These are phyloP conservation scores for Ophioninae sp. DNA, from an alignment of 2,888 invertebrate genomes.

Conservation along the genomic window DNA sequence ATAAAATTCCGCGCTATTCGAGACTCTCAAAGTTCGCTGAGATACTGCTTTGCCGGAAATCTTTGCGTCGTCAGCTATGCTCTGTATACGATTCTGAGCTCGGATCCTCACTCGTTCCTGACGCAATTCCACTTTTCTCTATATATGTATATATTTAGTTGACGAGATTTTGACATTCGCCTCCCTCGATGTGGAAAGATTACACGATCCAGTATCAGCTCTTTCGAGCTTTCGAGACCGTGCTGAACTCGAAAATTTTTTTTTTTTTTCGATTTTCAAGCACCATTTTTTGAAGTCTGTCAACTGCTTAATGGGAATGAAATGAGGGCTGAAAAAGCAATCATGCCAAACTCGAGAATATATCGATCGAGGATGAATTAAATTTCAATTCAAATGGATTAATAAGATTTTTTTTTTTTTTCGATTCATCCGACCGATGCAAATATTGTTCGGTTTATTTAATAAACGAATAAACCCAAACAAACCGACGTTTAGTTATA, in stretches of 20 bases:
- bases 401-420: too few relatives aligned
- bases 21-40: conserved; percentile 54
- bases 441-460: too few relatives aligned
- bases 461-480: too few relatives aligned
- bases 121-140: conserved; percentile 3
- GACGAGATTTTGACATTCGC: conserved; percentile 17
- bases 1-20: conserved; percentile 63
- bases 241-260: neutral
- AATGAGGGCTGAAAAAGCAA: neutral
- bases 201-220: conserved; percentile 31
- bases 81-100: conserved; percentile 3
- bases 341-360: neutral
- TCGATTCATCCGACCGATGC: too few relatives aligned
- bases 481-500: too few relatives aligned
- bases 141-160: neutral
- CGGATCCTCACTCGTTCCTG: conserved; percentile 25
- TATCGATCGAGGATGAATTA: too few relatives aligned
- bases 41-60: conserved; percentile 19
- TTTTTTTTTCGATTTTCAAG: neutral
- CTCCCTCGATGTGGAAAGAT: conserved; percentile 47
- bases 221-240: neutral
- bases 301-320: neutral
- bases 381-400: too few relatives aligned
- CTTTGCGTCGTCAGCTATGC: conserved; percentile 45
- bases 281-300: too few relatives aligned